These are phyloP conservation scores for Ryuthela nishihirai DNA, from an alignment of 2,888 invertebrate genomes.

Conservation along the genomic window DNA sequence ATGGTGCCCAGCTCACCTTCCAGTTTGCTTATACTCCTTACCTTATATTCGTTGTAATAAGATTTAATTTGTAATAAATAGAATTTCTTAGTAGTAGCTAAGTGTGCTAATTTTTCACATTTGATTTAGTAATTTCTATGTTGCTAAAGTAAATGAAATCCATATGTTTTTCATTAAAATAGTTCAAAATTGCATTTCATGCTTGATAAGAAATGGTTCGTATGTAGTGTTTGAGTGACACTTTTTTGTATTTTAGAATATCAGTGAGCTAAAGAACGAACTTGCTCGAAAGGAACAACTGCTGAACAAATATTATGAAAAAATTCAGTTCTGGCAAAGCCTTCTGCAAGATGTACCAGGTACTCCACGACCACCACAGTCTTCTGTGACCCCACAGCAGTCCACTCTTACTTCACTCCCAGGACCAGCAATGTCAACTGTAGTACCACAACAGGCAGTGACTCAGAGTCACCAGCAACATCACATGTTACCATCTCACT, in stretches of 20 bases:
- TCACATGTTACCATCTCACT: slow-evolving; percentile 30
- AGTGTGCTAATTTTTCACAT: too few species aligned
- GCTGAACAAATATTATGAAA: slow-evolving; percentile 81
- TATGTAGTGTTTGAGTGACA: neutral
- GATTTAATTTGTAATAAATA: too few species aligned
- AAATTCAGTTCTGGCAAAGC: slow-evolving; percentile 85
- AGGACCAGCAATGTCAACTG: slow-evolving; percentile 18
- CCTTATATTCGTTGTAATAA: too few species aligned
- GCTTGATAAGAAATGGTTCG: neutral
- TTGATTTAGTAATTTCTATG: too few species aligned
- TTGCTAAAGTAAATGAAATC: too few species aligned
- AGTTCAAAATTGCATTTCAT: too few species aligned
- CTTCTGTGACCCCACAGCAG: slow-evolving; percentile 36
- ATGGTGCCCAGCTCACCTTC: too few species aligned
- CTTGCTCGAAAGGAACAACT: slow-evolving; percentile 84
- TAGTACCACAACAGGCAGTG: slow-evolving; percentile 1
- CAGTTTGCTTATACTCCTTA: too few species aligned
- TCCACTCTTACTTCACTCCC: slow-evolving; percentile 10
- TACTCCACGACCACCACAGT: slow-evolving; percentile 37
- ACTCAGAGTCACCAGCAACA: slow-evolving; percentile 11
- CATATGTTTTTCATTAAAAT: too few species aligned
- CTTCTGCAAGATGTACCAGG: slow-evolving; percentile 56
- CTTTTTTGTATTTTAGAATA: slow-evolving; percentile 58
- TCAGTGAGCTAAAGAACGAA: slow-evolving; percentile 77
- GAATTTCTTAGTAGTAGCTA: too few species aligned